A percentile compares a stretch with the other conserved stretches of the same genome.
phyloP scores from a whole-genome alignment of 2,113 vertebrate genomes.

The Candoia aspera region DNA sequence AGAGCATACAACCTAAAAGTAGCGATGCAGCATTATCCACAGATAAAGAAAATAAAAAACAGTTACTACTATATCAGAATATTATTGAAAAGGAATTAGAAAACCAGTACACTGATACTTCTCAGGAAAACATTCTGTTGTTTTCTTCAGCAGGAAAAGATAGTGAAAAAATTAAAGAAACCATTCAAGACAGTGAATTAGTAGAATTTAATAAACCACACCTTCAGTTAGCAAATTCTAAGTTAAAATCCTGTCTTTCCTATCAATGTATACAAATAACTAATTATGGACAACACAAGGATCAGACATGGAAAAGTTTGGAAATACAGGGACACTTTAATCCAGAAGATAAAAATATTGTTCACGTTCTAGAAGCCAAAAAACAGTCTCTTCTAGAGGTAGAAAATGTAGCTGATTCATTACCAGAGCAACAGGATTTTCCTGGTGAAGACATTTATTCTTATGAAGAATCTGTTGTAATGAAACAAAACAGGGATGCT shows the following conservation, averaged over 20 bases:
- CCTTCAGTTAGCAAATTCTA: neutral
- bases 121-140: conserved; percentile 12
- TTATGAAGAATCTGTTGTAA: neutral
- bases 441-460: neutral
- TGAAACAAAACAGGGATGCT: neutral
- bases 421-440: neutral
- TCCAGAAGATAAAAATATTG: conserved; percentile 4
- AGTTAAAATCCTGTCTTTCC: conserved; percentile 15
- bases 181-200: conserved; percentile 7
- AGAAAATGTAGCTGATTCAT: conserved; percentile 24
- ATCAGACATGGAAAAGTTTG: conserved; percentile 1
- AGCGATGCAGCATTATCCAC: neutral
- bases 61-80: conserved; percentile 6
- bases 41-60: conserved; percentile 23
- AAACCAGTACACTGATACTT: neutral
- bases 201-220: neutral
- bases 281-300: conserved; percentile 20
- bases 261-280: neutral
- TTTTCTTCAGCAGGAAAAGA: conserved; percentile 23
- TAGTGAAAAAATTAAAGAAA: neutral
- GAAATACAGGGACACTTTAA: neutral
- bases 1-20: conserved; percentile 20
- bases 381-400: conserved; percentile 8
- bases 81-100: conserved; percentile 14
- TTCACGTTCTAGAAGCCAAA: neutral